A percentile compares a stretch with the other conserved stretches of the same genome.
Evolutionary conservation across 2,113 vertebrate species (phyloP).

Genomic region (Hylia prasina): DNA sequence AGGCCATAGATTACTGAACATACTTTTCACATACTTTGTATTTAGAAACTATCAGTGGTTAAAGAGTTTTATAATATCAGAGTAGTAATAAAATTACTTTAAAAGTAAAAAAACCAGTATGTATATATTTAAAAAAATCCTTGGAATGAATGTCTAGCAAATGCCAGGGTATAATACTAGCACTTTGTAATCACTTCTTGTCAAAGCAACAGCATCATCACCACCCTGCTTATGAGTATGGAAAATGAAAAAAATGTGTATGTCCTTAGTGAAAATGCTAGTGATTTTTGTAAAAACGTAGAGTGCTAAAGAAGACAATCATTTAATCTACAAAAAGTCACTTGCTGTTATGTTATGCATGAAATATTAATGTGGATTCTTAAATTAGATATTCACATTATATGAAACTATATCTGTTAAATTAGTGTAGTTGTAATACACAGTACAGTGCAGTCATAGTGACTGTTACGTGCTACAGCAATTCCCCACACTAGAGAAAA

Average conservation of each 20-base stretch:
- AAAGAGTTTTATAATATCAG: conserved; percentile 71
- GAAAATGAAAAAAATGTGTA: neutral
- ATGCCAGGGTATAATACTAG: conserved; percentile 69
- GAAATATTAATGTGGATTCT: neutral
- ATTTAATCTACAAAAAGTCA: conserved; percentile 28
- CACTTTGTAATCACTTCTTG: conserved; percentile 75
- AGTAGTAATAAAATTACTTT: conserved; percentile 70
- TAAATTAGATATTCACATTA: neutral
- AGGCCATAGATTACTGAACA: conserved; percentile 64
- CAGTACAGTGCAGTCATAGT: neutral
- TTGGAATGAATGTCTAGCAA: conserved; percentile 69
- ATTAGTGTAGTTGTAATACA: neutral
- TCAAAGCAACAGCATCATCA: conserved; percentile 9
- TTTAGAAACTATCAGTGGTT: conserved; percentile 68
- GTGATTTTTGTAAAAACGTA: conserved; percentile 56
- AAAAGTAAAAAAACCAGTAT: conserved; percentile 60
- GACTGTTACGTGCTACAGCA: neutral
- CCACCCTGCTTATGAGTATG: conserved; percentile 40
- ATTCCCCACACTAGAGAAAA: neutral
- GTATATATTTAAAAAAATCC: conserved; percentile 68
- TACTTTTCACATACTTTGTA: conserved; percentile 72
- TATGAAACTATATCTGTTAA: neutral
- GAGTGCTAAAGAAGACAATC: conserved; percentile 74
- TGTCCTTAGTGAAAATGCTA: conserved; percentile 45
- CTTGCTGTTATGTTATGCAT: conserved; percentile 7